Evolutionary conservation across 53 echinoderm and acorn worm species (phyloP), one percentile per base, ranked within the genome.

Genomic region (Holothuria leucospilota): DNA sequence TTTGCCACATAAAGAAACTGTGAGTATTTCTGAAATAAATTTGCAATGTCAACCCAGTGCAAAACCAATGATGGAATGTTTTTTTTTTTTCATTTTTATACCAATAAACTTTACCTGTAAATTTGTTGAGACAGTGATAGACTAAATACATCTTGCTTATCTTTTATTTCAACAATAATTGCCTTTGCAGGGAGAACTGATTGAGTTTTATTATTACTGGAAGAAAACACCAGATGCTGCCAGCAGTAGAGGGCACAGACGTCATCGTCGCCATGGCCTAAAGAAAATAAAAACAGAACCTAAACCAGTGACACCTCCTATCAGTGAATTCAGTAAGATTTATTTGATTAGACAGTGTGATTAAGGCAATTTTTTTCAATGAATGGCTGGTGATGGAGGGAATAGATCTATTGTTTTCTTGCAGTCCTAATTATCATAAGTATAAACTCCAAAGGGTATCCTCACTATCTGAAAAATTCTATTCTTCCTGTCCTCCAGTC

Each of bases 161-260:
- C 0, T 56, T 9, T 13, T 16, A 16, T 56, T 56, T 18, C 56
- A 10, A 56, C 56, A 16, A 15, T 4, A 9, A 56, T 56, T 0
- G 16, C 8, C 18, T 29, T 73, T 26, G 20, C 75, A 99, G 99
- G 91, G 99, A 82, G 99, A 95, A 28, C 88, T 99, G 52, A 89
- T 99, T 29, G 99, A 99, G 70, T 99, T 93, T 68, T 99, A 99
- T 82, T 99, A 99, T 63, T 99, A 93, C 92, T 99, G 99, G 99
- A 99, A 99, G 91, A 99, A 99, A 69, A 93, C 93, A 8, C 99
- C 99, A 0, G 99, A 99, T 20, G 99, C 99, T 0, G 89, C 93
- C 0, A 90, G 86, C 8, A 95, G 95, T 71, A 82, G 99, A 39
- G 93, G 93, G 28, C 91, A 99, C 78, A 86, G 99, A n/a, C 87